phyloP scores from a whole-genome alignment of 2,888 invertebrate species.

The Clepsis dumicolana region DNA sequence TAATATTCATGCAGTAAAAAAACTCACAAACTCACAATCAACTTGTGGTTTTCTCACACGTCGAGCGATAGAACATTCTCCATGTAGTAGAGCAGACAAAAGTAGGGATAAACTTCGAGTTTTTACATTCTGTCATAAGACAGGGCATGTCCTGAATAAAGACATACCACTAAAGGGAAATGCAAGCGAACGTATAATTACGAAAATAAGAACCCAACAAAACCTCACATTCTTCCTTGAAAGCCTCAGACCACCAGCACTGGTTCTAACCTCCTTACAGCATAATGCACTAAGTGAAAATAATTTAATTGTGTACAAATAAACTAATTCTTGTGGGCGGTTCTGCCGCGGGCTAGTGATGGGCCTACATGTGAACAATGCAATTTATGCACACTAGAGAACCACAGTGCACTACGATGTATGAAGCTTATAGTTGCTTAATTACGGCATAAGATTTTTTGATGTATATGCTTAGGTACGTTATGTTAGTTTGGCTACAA shows the following conservation, averaged over 20 bases:
- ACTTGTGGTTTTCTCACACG: too few species aligned
- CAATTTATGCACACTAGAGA: conserved; percentile 45
- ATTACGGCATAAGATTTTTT: conserved; percentile 34
- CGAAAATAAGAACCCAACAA: conserved; percentile 15
- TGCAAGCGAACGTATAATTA: conserved; percentile 8
- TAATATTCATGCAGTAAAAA: too few species aligned
- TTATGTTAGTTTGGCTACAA: too few species aligned
- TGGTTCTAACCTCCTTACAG: conserved; percentile 39
- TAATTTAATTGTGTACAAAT: conserved; percentile 44
- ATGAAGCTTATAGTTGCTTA: conserved; percentile 37
- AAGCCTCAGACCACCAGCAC: conserved; percentile 41
- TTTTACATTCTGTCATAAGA: neutral
- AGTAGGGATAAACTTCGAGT: too few species aligned
- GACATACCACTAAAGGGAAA: neutral
- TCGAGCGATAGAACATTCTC: too few species aligned
- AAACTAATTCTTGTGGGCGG: conserved; percentile 42
- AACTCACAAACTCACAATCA: too few species aligned
- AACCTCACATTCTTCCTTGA: conserved; percentile 35
- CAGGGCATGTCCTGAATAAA: neutral
- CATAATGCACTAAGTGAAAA: conserved; percentile 44
- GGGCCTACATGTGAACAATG: conserved; percentile 51
- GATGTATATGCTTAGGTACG: neutral
- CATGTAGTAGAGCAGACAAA: too few species aligned
- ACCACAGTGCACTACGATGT: conserved; percentile 25
- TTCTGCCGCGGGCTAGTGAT: conserved; percentile 35